Base-by-base conservation (phyloP, 2,113 vertebrate species). In the Panthera leo region DNA sequence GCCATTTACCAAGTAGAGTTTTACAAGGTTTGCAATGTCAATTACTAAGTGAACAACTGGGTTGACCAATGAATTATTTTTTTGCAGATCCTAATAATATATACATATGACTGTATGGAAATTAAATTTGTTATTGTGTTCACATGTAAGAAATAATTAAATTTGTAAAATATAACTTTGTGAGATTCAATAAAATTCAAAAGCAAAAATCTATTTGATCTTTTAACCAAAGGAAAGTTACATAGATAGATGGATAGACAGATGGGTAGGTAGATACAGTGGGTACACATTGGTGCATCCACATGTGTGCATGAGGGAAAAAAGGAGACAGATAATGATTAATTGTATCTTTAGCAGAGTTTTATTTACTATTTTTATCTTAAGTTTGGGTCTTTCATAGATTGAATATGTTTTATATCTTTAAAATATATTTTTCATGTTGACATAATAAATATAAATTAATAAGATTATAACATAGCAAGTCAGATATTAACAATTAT, bases 1-100 rank as follows among this genome's bases (percentile, higher is more conserved):
- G 11, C 18, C 89, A 78, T 1, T 84, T 79, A n/a, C 18, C 12
- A 97, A 21, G 10, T 18, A 86, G 85, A 45, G 42, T 2, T 76
- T 85, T 75, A 78, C 18, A 67, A 88, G 85, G n/a, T 21, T 39
- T 95, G 7, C 58, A 27, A 93, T 96, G 5, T 51, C 19, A 85
- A 16, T 70, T 94, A 39, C 10, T 86, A 21, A 25, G 8, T 36
- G 58, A 96, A 79, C 3, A 86, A 27, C 3, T 34, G 4, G 82
- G 19, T 21, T 73, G 13, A 36, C 15, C 18, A 42, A 89, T 14
- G 12, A 7, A 34, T 87, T 68, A 29, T 39, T 92, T 68, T 79
- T 84, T 25, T 70, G 48, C 15, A 18, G 29, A 55, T n/a, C 4
- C 7, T 91, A 73, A 51, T 73, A 71, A 48, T 23, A 25, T 63